These are phyloP conservation scores for Clistopyga incitator DNA, from an alignment of 2,888 invertebrate species.

Conservation along the genomic window DNA sequence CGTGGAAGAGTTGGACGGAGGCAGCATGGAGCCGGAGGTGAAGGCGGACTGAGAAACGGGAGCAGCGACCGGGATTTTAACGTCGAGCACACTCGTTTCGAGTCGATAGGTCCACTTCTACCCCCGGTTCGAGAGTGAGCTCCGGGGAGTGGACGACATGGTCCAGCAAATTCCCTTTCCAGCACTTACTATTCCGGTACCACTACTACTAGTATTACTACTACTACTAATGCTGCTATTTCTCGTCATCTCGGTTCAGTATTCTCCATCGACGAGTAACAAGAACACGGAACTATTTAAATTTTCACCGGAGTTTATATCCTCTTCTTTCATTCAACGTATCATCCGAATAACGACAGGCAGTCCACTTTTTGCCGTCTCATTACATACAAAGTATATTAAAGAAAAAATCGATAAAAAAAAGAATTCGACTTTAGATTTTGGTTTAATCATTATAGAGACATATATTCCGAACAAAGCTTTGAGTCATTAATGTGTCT, in stretches of 20 bases:
- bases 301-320: slow-evolving; percentile 68
- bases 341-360: slow-evolving; percentile 37
- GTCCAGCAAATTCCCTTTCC: slow-evolving; percentile 76
- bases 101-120: slow-evolving; percentile 80
- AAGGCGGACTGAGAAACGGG: slow-evolving; percentile 75
- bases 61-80: slow-evolving; percentile 79
- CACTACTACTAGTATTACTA: slow-evolving; percentile 34
- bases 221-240: slow-evolving; percentile 29
- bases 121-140: slow-evolving; percentile 65
- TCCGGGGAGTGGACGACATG: slow-evolving; percentile 72
- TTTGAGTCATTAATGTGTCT: too few species aligned
- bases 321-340: slow-evolving; percentile 54
- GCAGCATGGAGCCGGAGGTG: slow-evolving; percentile 38
- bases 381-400: too few species aligned
- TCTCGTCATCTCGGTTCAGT: slow-evolving; percentile 71
- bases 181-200: slow-evolving; percentile 48
- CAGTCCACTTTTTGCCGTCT: slow-evolving; percentile 11
- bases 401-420: too few species aligned
- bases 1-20: slow-evolving; percentile 48
- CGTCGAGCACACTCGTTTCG: slow-evolving; percentile 80
- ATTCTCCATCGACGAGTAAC: slow-evolving; percentile 69
- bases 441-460: too few species aligned
- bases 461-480: too few species aligned
- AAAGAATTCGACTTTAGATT: too few species aligned
- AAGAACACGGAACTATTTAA: slow-evolving; percentile 67